Base-by-base conservation (phyloP, 53 echinoderm and acorn worm species). In the Apostichopus leukothele region DNA sequence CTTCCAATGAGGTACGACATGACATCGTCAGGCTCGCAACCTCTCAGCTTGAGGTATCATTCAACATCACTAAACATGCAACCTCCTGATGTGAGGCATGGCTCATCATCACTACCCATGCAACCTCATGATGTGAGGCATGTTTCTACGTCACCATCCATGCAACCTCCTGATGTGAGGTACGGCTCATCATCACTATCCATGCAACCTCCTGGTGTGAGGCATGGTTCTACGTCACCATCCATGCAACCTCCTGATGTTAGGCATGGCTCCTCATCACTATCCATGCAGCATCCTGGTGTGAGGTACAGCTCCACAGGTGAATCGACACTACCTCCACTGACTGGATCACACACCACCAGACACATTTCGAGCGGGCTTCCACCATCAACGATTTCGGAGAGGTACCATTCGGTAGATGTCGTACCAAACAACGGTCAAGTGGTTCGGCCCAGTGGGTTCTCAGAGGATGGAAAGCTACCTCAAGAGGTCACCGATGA, bases 1-100 rank as follows among this genome's bases (percentile, higher is more conserved):
- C 81, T 81, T 9, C 81, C 57, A 5, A 81, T 81, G 22, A 81
- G 59, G 59, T 81, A 81, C 21, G 59, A 21, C 0, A 55, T 57
- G 18, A 5, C 71, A 71, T 71, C 71, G 5, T 4, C 20, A 19
- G 71, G 16, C 18, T 71, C n/a, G 6, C 71, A 71, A 19, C 71
- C 71, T 16, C 71, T 4, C 6, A 71, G 3, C 18, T 14, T 71
- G 18, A 18, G 71, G 71, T 71, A 71, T 71, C 16, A 19, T 19
- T 71, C 18, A 6, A 6, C 20, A 71, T 19, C 71, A 71, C 20
- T 19, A 0, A 71, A 71, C 18, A 18, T n/a, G 71, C 5, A 71
- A 71, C 21, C 71, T 18, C 71, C 1, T 6, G 71, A 71, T 18
- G 71, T 71, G 14, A 71, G 71, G 71, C 21, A 18, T 71, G 20